phyloP scores from a whole-genome alignment of 2,888 invertebrate genomes.

The Serrognathus titanus region DNA sequence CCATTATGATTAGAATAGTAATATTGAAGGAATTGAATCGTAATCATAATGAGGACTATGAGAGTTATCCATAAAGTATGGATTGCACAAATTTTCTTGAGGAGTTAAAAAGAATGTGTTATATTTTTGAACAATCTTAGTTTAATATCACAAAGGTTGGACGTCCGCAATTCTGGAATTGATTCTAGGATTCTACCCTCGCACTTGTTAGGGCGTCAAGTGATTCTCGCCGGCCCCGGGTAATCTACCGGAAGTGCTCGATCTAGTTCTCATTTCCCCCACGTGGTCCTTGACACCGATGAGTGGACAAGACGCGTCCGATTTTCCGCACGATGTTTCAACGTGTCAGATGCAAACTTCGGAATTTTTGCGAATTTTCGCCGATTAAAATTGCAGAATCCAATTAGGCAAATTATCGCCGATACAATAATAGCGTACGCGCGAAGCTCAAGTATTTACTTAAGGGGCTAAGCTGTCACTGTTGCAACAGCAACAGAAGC shows the following conservation, averaged over 20 bases:
- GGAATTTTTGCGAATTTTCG: background rate
- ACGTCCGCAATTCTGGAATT: no score
- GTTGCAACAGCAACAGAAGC: conserved; percentile 7
- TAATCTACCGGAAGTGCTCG: conserved; percentile 28
- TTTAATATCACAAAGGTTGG: no score
- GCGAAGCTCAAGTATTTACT: conserved; percentile 23
- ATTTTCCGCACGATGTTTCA: no score
- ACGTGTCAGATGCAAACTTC: no score
- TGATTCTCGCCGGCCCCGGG: conserved; percentile 24
- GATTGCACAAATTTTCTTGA: no score
- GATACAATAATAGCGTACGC: conserved; percentile 13
- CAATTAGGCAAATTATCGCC: conserved; percentile 15
- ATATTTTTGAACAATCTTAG: no score
- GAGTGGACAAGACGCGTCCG: conserved; percentile 22
- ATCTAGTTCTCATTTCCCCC: conserved; percentile 24
- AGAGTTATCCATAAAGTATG: no score
- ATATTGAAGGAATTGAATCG: no score
- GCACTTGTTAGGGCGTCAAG: conserved; percentile 24
- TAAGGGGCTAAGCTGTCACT: conserved; percentile 27
- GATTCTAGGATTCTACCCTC: conserved; percentile 2
- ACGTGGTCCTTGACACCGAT: conserved; percentile 14
- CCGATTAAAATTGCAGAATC: background rate
- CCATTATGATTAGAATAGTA: no score
- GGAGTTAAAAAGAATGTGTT: no score
- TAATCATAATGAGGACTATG: no score